A percentile compares a stretch with the other conserved stretches of the same genome.
Evolutionary conservation across 53 echinoderm and acorn worm genomes (phyloP).

Genomic region (Holothuria scabra): DNA sequence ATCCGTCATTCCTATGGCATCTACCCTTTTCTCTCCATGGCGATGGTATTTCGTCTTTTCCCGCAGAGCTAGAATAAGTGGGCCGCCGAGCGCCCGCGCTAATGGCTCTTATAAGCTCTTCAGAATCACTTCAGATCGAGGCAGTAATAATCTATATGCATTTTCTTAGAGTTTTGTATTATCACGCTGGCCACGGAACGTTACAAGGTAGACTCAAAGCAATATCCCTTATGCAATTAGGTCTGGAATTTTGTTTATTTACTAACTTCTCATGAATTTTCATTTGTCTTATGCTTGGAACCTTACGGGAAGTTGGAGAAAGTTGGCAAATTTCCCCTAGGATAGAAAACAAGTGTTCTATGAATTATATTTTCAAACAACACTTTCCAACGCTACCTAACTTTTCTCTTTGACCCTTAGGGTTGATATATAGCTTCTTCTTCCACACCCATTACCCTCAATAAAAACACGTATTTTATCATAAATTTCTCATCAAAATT

Average conservation of each 20-base stretch:
- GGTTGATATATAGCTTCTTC: conserved; percentile 1
- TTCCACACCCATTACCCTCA: conserved; percentile 28
- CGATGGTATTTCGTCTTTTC: conserved; percentile 39
- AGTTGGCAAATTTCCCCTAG: conserved; percentile 36
- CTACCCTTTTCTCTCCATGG: conserved; percentile 31
- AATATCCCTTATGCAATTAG: conserved; percentile 44
- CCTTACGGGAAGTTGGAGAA: conserved; percentile 4
- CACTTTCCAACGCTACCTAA: conserved; percentile 36
- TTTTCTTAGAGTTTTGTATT: conserved; percentile 27
- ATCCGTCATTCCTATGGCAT: conserved; percentile 43
- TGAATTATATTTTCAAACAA: conserved; percentile 44
- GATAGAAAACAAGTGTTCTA: conserved; percentile 41
- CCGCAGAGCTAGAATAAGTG: conserved; percentile 35
- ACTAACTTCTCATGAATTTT: conserved; percentile 28
- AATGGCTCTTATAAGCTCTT: conserved; percentile 32
- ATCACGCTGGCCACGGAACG: conserved; percentile 34
- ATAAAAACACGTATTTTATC: conserved; percentile 30
- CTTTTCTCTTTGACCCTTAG: conserved; percentile 1
- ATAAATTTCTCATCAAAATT: conserved; percentile 13
- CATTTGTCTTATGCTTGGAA: conserved; percentile 32
- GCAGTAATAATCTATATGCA: conserved; percentile 43
- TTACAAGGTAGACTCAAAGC: conserved; percentile 31
- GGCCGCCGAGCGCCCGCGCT: conserved; percentile 45
- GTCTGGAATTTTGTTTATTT: conserved; percentile 33
- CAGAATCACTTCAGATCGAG: conserved; percentile 29